Conservation (phyloP, 2,888 invertebrate genomes). For the Euplagia quadripunctaria region DNA sequence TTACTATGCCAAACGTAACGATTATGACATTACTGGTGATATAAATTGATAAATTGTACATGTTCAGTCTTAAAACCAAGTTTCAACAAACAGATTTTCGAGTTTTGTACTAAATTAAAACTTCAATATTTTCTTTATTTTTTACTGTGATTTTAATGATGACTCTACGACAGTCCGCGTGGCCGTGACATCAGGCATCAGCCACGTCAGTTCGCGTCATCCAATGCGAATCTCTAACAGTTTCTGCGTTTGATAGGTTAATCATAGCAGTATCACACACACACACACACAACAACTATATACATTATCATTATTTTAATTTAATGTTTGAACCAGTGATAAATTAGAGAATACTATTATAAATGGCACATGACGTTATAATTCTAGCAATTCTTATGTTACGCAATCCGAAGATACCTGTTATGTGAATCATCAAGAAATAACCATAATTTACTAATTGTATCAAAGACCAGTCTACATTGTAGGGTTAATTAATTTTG, state of each 20-base stretch:
- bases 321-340: constrained; percentile 61
- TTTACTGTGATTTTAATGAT: constrained; percentile 39
- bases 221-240: constrained; percentile 67
- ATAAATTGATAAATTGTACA: neutral
- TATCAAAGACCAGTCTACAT: neutral
- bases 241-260: constrained; percentile 66
- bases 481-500: neutral
- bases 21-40: constrained; percentile 14
- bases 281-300: constrained; percentile 56
- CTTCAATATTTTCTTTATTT: neutral
- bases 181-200: constrained; percentile 79
- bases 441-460: constrained; percentile 8
- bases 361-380: constrained; percentile 55
- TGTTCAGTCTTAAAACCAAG: neutral
- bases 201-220: constrained; percentile 80
- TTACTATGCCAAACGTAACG: constrained; percentile 70
- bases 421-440: constrained; percentile 21
- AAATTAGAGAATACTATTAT: constrained; percentile 52
- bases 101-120: neutral
- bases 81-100: neutral
- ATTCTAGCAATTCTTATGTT: constrained; percentile 41
- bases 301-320: constrained; percentile 67
- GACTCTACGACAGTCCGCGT: constrained; percentile 67
- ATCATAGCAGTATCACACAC: constrained; percentile 72
- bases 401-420: constrained; percentile 36